Evolutionary conservation across 2,888 invertebrate species (phyloP).

Genomic region (Caenorhabditis zanzibari): DNA sequence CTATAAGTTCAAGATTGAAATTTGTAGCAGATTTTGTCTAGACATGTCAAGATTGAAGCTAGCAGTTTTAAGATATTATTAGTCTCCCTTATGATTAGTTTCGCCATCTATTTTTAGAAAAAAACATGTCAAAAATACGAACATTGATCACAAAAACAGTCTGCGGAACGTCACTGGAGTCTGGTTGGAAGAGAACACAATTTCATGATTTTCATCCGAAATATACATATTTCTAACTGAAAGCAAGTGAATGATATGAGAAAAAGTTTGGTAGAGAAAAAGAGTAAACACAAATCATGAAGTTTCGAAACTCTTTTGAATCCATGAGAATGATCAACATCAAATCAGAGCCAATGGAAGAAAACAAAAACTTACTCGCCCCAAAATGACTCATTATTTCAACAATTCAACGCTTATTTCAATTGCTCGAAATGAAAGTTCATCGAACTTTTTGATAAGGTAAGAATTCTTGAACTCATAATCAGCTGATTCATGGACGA

Average conservation of each 20-base stretch:
- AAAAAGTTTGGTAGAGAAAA: not conserved
- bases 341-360: conserved; percentile 2
- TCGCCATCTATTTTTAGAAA: not conserved
- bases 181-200: not conserved
- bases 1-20: too few relatives aligned
- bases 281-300: conserved; percentile 1
- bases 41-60: too few relatives aligned
- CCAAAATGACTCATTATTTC: conserved; percentile 29
- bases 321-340: conserved; percentile 19
- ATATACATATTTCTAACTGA: too few relatives aligned
- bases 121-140: conserved; percentile 2
- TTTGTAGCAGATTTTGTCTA: too few relatives aligned
- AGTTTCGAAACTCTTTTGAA: not conserved
- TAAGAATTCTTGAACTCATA: not conserved
- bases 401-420: conserved; percentile 7
- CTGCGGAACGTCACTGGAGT: not conserved
- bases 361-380: conserved; percentile 7
- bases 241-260: not conserved
- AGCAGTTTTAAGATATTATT: too few relatives aligned
- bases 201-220: not conserved
- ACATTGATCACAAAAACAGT: conserved; percentile 17
- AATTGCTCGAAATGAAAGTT: conserved; percentile 14
- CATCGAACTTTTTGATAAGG: not conserved
- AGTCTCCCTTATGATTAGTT: too few relatives aligned
- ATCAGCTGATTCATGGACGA: conserved; percentile 34